Conservation (phyloP, 2,888 invertebrate species). For the Ennomos quercinarius region DNA sequence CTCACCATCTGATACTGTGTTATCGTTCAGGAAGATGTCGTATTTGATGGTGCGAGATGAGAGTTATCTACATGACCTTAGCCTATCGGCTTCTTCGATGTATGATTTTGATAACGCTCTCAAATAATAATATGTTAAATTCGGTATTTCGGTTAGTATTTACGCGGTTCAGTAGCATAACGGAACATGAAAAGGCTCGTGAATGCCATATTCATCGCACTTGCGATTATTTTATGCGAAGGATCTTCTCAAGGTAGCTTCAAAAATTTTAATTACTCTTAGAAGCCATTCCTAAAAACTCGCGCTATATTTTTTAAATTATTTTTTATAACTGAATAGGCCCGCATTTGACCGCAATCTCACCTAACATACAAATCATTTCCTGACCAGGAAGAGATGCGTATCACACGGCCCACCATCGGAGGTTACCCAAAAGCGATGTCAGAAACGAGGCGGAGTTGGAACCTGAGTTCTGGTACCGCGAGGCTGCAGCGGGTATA, state of each 20-base stretch:
- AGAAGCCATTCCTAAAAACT: no score
- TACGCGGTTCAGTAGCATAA: background rate
- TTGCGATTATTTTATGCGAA: background rate
- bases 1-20: conserved; percentile 2
- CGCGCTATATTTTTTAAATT: no score
- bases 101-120: conserved; percentile 6
- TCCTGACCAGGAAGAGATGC: conserved; percentile 20
- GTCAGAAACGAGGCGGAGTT: conserved; percentile 38
- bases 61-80: conserved; percentile 13
- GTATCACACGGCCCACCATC: conserved; percentile 18
- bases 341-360: no score
- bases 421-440: background rate
- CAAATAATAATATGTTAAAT: conserved; percentile 1
- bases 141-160: background rate
- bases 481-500: conserved; percentile 65
- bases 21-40: conserved; percentile 1
- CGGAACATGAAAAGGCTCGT: conserved; percentile 3
- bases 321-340: no score
- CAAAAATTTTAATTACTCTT: no score
- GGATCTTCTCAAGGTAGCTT: conserved; percentile 4
- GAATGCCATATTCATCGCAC: background rate
- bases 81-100: conserved; percentile 8
- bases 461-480: conserved; percentile 73
- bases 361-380: background rate
- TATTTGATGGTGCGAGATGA: conserved; percentile 7